Evolutionary conservation across 2,113 vertebrate species (phyloP).

Genomic region (Mugil cephalus): DNA sequence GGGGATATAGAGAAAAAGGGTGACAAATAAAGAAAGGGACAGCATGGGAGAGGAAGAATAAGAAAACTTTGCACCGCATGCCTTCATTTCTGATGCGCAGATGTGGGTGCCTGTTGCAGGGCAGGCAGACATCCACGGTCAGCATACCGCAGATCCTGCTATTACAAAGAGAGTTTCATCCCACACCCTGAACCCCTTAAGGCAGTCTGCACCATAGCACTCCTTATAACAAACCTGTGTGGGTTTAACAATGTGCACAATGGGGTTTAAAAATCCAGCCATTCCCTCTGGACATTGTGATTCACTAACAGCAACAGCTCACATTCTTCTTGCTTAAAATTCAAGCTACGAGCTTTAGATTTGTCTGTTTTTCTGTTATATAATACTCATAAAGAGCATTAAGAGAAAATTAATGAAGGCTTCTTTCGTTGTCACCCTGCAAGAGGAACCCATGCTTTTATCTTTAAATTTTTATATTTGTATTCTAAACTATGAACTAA

Average conservation of each 20-base stretch:
- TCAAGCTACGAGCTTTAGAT: slow-evolving; percentile 51
- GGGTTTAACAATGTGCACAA: slow-evolving; percentile 76
- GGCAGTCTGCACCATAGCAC: slow-evolving; percentile 50
- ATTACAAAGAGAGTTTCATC: slow-evolving; percentile 62
- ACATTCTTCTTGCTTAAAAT: slow-evolving; percentile 49
- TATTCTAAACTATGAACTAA: slow-evolving; percentile 50
- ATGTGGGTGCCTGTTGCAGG: slow-evolving; percentile 63
- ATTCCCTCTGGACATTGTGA: slow-evolving; percentile 68
- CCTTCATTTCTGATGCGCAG: slow-evolving; percentile 35
- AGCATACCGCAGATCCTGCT: slow-evolving; percentile 47
- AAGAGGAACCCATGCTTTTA: slow-evolving; percentile 43
- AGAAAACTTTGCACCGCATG: slow-evolving; percentile 16
- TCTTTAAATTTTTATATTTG: no score
- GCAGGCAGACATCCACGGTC: slow-evolving; percentile 42
- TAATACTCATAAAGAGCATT: slow-evolving; percentile 60
- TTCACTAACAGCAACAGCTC: slow-evolving; percentile 59
- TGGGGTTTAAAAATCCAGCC: slow-evolving; percentile 67
- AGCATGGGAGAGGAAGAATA: not conserved
- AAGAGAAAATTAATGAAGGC: slow-evolving; percentile 39
- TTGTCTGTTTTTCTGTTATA: slow-evolving; percentile 55
- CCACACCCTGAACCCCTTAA: slow-evolving; percentile 62
- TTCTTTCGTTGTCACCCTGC: slow-evolving; percentile 34
- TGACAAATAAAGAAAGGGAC: not conserved
- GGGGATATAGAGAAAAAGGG: not conserved
- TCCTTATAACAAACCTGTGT: slow-evolving; percentile 71